Conservation (phyloP, 2,888 invertebrate genomes). For the Brachypalpus laphriformis region DNA sequence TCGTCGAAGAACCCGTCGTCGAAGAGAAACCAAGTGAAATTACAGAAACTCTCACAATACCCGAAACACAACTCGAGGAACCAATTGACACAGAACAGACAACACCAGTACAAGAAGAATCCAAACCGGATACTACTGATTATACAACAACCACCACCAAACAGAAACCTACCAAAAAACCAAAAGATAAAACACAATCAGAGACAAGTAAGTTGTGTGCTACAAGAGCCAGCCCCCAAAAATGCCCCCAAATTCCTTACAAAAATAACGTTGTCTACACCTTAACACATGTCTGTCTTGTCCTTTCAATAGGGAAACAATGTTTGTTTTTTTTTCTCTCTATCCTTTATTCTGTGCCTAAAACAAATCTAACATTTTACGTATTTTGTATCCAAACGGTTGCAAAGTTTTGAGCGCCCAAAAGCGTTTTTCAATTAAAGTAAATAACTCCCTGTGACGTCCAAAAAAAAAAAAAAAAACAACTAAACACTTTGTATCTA, state of each 20-base stretch:
- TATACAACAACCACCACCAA: slow-evolving; percentile 77
- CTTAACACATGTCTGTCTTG: slow-evolving; percentile 57
- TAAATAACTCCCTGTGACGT: slow-evolving; percentile 56
- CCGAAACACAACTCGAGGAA: slow-evolving; percentile 77
- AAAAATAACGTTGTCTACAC: slow-evolving; percentile 57
- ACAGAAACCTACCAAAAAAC: slow-evolving; percentile 82
- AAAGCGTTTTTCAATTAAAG: slow-evolving; percentile 39
- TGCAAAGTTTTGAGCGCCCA: slow-evolving; percentile 12
- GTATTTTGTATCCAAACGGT: slow-evolving; percentile 24
- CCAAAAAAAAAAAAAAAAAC: slow-evolving; percentile 42
- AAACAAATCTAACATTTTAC: slow-evolving; percentile 43
- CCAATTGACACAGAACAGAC: slow-evolving; percentile 83
- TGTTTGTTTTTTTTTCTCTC: slow-evolving; percentile 43
- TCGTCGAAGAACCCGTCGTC: slow-evolving; percentile 75
- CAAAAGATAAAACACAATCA: slow-evolving; percentile 80
- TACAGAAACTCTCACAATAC: slow-evolving; percentile 76
- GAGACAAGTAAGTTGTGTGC: slow-evolving; percentile 82
- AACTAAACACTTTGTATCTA: slow-evolving; percentile 61
- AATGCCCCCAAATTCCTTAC: slow-evolving; percentile 46
- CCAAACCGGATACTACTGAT: slow-evolving; percentile 80
- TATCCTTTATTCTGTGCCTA: slow-evolving; percentile 34
- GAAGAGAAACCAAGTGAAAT: slow-evolving; percentile 72
- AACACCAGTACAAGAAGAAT: slow-evolving; percentile 81
- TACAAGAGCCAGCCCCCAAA: slow-evolving; percentile 44
- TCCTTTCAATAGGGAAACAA: slow-evolving; percentile 44